Conservation (phyloP, 2,888 invertebrate species). For the Anoplius nigerrimus region DNA sequence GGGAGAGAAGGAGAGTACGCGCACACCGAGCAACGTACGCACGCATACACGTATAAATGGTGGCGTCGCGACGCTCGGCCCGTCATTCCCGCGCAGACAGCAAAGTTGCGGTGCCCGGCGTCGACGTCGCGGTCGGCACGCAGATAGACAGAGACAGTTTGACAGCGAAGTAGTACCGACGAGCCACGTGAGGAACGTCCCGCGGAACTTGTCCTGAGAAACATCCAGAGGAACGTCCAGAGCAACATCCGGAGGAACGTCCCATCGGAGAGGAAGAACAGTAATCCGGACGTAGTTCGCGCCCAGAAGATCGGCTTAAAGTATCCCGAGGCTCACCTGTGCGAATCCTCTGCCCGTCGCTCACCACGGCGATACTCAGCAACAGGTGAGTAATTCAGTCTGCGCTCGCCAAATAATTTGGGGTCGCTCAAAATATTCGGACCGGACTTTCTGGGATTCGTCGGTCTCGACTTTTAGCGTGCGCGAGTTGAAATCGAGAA, state of each 20-base stretch:
- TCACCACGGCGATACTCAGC: conserved; percentile 44
- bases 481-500: no score
- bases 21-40: conserved; percentile 24
- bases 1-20: conserved; percentile 31
- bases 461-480: no score
- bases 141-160: conserved; percentile 5
- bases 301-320: neutral
- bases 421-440: no score
- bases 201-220: no score
- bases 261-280: neutral
- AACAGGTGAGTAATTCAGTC: conserved; percentile 54
- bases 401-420: no score
- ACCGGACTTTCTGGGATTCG: no score
- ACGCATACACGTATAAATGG: conserved; percentile 67
- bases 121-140: conserved; percentile 24
- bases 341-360: neutral
- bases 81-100: conserved; percentile 71
- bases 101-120: conserved; percentile 54
- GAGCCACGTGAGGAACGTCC: neutral
- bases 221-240: neutral
- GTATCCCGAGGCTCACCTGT: neutral
- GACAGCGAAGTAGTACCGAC: neutral
- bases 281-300: no score
- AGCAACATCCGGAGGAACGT: neutral
- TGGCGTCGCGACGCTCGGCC: conserved; percentile 62